Conservation (phyloP, 2,113 vertebrate species). For the Thermophis baileyi region DNA sequence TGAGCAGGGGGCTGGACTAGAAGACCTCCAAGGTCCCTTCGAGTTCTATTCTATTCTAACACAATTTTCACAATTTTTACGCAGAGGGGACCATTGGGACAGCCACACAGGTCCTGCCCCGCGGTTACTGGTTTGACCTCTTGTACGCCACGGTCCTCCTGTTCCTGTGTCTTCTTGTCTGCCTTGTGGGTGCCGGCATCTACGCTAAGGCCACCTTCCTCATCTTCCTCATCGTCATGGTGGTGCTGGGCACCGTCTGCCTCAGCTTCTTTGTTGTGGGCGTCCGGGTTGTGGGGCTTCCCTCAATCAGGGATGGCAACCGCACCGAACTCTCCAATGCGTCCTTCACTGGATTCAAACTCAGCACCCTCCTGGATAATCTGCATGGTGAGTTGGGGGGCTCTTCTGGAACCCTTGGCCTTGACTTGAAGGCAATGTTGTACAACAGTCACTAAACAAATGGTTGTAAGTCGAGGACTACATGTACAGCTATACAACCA, state of each 20-base stretch:
- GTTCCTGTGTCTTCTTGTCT: conserved; percentile 82
- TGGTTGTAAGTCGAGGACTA: background rate
- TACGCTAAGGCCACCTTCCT: conserved; percentile 89
- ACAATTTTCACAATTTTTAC: background rate
- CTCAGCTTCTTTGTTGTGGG: conserved; percentile 80
- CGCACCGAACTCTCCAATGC: conserved; percentile 56
- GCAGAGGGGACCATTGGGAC: conserved; percentile 32
- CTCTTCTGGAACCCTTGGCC: background rate
- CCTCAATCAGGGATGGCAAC: conserved; percentile 19
- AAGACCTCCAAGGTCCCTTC: background rate
- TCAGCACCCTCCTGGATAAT: conserved; percentile 78
- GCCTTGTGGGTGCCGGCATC: conserved; percentile 85
- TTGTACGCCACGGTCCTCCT: conserved; percentile 77
- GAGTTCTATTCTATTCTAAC: background rate
- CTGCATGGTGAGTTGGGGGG: conserved; percentile 68
- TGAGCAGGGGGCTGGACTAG: background rate
- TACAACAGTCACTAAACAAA: background rate
- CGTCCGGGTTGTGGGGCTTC: conserved; percentile 67
- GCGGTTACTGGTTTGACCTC: conserved; percentile 85
- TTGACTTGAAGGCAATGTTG: background rate
- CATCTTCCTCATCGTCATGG: conserved; percentile 85
- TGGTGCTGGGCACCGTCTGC: conserved; percentile 78
- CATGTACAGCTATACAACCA: background rate
- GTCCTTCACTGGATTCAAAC: conserved; percentile 82
- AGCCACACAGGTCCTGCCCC: conserved; percentile 70